Evolutionary conservation across 2,797 vertebrate genomes (phyloP).

Genomic region (Bradypodion pumilum): DNA sequence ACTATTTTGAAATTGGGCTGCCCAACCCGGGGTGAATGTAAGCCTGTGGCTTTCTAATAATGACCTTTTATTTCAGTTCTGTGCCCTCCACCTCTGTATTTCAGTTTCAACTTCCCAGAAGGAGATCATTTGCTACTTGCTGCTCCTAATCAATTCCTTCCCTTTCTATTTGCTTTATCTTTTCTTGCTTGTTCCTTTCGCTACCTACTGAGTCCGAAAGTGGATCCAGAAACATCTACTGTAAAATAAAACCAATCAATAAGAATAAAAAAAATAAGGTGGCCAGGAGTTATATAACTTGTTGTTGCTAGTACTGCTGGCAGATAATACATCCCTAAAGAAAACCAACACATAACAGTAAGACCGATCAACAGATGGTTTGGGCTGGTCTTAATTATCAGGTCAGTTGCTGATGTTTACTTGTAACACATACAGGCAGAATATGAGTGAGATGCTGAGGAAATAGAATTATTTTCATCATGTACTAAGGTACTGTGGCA

Average conservation of each 20-base stretch:
- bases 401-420: too few relatives aligned
- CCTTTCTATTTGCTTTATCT: background rate
- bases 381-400: too few relatives aligned
- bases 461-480: too few relatives aligned
- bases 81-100: background rate
- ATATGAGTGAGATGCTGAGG: too few relatives aligned
- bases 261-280: background rate
- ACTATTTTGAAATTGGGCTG: background rate
- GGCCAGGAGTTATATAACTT: background rate
- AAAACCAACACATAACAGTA: too few relatives aligned
- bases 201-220: background rate
- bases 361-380: too few relatives aligned
- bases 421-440: too few relatives aligned
- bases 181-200: background rate
- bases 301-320: background rate
- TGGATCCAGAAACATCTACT: conserved; percentile 4
- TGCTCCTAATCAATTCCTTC: background rate
- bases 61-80: background rate
- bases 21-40: background rate
- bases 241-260: background rate
- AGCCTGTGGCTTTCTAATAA: background rate
- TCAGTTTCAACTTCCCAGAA: background rate
- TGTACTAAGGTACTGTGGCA: too few relatives aligned
- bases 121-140: background rate
- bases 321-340: too few relatives aligned